Evolutionary conservation across 2,797 vertebrate species (phyloP).

Genomic region (Acestrorhynchus altus): DNA sequence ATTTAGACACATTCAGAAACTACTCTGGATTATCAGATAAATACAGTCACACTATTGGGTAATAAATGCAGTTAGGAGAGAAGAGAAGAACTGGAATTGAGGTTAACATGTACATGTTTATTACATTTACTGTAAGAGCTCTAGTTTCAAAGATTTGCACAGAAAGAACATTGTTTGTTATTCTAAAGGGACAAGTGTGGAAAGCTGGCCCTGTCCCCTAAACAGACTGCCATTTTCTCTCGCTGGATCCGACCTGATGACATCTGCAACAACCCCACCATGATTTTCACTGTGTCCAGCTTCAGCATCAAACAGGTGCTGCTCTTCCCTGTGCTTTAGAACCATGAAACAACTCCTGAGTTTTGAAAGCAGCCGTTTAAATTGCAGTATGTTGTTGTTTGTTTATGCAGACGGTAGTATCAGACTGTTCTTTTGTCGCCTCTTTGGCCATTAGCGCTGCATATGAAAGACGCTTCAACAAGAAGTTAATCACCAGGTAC

Average conservation of each 20-base stretch:
- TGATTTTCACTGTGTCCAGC: conserved; percentile 98
- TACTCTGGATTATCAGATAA: background rate
- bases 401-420: conserved; percentile 90
- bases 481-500: conserved; percentile 98
- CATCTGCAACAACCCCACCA: conserved; percentile 92
- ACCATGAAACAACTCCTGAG: background rate
- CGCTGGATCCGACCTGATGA: conserved; percentile 97
- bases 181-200: conserved; percentile 88
- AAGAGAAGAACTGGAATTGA: too few relatives aligned
- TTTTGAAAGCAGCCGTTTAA: background rate
- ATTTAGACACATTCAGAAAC: background rate
- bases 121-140: background rate
- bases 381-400: background rate
- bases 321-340: background rate
- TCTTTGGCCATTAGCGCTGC: conserved; percentile 97
- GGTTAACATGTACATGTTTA: background rate
- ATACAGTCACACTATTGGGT: background rate
- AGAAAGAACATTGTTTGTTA: conserved; percentile 1
- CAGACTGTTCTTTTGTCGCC: conserved; percentile 98
- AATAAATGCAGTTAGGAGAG: too few relatives aligned
- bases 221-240: conserved; percentile 94
- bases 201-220: conserved; percentile 93
- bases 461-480: conserved; percentile 95
- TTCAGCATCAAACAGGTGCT: conserved; percentile 99
- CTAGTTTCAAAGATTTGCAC: background rate